A percentile compares a stretch with the other conserved stretches of the same genome.
Conservation (phyloP, 2,888 invertebrate genomes). For the Stegana nigrithorax region DNA sequence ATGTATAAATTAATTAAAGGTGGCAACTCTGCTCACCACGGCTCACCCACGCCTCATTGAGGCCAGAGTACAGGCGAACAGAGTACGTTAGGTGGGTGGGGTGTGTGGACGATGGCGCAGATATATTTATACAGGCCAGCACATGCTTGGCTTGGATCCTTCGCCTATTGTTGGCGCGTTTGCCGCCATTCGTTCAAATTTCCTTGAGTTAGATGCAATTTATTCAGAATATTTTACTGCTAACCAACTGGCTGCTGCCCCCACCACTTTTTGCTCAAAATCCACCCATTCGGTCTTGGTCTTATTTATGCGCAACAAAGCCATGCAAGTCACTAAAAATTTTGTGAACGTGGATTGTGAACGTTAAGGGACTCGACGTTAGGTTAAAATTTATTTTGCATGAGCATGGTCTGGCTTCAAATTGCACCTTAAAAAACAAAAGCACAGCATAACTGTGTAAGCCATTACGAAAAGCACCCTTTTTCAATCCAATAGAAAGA, state of each 20-base stretch:
- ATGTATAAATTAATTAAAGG: background rate
- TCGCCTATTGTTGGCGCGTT: slow-evolving; percentile 5
- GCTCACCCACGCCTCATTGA: too few relatives aligned
- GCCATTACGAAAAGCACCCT: too few relatives aligned
- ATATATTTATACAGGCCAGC: background rate
- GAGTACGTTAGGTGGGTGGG: background rate
- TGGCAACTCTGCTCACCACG: background rate
- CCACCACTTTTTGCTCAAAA: background rate
- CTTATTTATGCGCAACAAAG: too few relatives aligned
- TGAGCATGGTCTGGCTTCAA: too few relatives aligned
- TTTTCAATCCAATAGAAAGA: too few relatives aligned
- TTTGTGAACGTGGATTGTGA: too few relatives aligned
- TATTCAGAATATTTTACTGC: slow-evolving; percentile 53
- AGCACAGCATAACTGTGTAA: too few relatives aligned
- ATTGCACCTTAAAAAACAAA: too few relatives aligned
- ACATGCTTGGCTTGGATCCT: background rate
- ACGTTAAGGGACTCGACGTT: too few relatives aligned
- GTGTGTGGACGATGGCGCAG: background rate
- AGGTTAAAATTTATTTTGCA: too few relatives aligned
- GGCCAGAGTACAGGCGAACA: too few relatives aligned
- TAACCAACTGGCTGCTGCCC: slow-evolving; percentile 9
- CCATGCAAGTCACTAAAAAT: too few relatives aligned
- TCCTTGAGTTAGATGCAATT: slow-evolving; percentile 58
- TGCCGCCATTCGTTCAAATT: slow-evolving; percentile 3
- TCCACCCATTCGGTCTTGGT: background rate